phyloP scores from a whole-genome alignment of 2,113 vertebrate genomes.

The Nyctereutes procyonoides region DNA sequence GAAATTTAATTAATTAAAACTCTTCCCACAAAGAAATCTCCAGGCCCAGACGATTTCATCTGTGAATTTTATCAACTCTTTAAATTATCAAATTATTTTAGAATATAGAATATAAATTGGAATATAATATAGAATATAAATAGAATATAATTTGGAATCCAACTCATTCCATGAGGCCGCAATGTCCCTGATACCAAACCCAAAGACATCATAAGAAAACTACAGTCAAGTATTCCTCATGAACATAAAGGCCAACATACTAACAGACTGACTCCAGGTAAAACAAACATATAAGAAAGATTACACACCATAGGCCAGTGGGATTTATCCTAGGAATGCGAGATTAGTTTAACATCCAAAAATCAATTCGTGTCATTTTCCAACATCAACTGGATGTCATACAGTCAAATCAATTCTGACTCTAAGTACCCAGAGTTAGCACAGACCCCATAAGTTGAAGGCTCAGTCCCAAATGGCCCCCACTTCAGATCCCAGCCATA shows the following conservation, averaged over 20 bases:
- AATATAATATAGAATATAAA: too few species aligned
- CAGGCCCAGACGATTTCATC: background rate
- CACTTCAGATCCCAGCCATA: background rate
- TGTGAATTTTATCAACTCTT: background rate
- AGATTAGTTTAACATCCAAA: background rate
- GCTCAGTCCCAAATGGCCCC: background rate
- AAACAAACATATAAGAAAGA: background rate
- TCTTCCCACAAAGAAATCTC: background rate
- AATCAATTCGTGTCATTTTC: background rate
- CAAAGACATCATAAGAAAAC: background rate
- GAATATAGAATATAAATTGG: too few species aligned
- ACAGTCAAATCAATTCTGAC: background rate
- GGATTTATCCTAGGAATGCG: background rate
- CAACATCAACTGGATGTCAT: background rate
- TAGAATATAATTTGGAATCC: too few species aligned
- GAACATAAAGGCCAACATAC: background rate
- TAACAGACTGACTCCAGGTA: background rate
- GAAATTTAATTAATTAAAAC: background rate
- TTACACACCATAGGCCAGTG: too few species aligned
- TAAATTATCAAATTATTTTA: background rate
- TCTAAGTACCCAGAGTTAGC: background rate
- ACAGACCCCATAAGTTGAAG: background rate
- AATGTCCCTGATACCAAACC: background rate
- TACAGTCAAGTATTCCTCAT: background rate
- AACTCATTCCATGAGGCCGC: background rate